phyloP scores from a whole-genome alignment of 2,113 vertebrate genomes.

The Pipra filicauda region DNA sequence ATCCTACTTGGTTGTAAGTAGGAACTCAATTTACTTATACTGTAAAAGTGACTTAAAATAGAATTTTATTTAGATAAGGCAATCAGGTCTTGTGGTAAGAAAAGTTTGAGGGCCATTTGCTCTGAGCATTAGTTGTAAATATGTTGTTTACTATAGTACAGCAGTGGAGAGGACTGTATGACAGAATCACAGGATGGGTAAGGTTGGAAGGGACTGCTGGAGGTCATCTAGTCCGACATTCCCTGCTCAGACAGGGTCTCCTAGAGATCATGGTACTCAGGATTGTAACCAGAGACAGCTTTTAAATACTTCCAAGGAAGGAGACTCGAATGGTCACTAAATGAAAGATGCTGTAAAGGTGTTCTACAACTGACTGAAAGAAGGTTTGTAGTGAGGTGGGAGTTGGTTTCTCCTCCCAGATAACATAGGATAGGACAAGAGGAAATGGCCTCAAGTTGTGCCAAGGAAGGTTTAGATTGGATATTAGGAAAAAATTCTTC shows the following conservation, averaged over 20 bases:
- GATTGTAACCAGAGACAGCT: neutral
- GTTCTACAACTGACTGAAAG: neutral
- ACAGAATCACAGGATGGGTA: neutral
- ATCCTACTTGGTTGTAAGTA: neutral
- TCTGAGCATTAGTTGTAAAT: neutral
- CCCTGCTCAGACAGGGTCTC: neutral
- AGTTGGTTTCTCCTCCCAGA: neutral
- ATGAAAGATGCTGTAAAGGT: neutral
- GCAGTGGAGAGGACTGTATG: neutral
- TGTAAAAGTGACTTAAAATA: neutral
- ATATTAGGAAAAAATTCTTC: neutral
- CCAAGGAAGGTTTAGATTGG: neutral
- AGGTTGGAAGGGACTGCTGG: neutral
- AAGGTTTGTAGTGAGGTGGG: neutral
- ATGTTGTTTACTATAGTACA: neutral
- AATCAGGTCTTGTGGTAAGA: neutral
- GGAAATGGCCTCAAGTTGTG: neutral
- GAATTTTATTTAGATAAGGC: neutral
- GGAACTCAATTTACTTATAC: neutral
- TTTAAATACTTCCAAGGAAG: neutral
- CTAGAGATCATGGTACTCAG: neutral
- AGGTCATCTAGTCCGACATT: neutral
- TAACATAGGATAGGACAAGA: neutral
- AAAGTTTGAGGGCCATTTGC: neutral
- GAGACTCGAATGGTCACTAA: neutral